Conservation (phyloP, 2,888 invertebrate genomes). For the Poecilobothrus nobilitatus region DNA sequence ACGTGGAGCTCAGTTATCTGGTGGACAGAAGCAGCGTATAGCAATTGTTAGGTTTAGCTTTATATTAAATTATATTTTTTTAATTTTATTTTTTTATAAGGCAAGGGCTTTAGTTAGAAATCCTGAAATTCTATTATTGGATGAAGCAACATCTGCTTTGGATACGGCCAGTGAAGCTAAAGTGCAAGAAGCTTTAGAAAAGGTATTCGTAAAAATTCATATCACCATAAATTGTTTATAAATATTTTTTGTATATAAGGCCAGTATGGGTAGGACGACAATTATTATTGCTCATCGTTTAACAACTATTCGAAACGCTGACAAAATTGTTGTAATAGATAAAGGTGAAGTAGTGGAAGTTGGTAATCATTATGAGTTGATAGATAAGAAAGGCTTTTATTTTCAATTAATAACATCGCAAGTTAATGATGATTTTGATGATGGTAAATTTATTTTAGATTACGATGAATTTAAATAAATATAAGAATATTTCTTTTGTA, state of each 20-base stretch:
- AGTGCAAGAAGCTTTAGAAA: conserved; percentile 72
- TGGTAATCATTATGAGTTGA: conserved; percentile 62
- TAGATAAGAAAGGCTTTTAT: conserved; percentile 57
- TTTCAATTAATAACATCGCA: conserved; percentile 63
- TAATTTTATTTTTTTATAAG: not conserved
- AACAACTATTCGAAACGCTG: conserved; percentile 63
- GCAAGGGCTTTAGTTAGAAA: conserved; percentile 75
- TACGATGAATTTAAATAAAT: not conserved
- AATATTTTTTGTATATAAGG: conserved; percentile 41
- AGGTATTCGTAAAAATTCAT: conserved; percentile 41
- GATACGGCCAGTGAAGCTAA: conserved; percentile 78
- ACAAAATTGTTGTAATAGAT: conserved; percentile 63
- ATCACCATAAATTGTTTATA: not conserved
- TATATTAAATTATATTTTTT: not conserved
- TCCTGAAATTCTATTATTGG: conserved; percentile 68
- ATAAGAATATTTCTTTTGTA: not conserved
- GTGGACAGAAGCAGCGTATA: conserved; percentile 85
- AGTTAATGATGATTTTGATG: conserved; percentile 38
- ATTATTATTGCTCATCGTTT: conserved; percentile 71
- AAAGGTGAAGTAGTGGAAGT: conserved; percentile 59
- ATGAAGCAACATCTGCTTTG: conserved; percentile 85
- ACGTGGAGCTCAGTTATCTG: conserved; percentile 69
- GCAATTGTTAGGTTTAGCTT: conserved; percentile 51
- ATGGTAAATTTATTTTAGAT: not conserved
- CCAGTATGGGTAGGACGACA: conserved; percentile 65